Evolutionary conservation across 2,888 invertebrate genomes (phyloP), one percentile per base, ranked within the genome.

Genomic region (Margaritifera margaritifera): DNA sequence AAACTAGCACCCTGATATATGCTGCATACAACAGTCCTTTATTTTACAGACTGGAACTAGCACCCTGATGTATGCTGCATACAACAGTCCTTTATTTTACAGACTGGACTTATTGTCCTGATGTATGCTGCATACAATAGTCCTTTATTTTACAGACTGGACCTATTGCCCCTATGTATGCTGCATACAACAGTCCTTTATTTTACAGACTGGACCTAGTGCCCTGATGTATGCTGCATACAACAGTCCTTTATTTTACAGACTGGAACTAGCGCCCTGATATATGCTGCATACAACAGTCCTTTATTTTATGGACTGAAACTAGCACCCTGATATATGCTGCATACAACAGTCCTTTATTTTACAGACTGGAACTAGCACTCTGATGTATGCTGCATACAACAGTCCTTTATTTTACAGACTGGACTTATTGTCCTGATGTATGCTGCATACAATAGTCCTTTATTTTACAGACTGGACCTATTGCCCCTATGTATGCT

Each of bases 281-380:
- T 97, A 94, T 97, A 95, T 91, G 96, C 97, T 63, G 95, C 96
- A 6, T 94, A 94, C 82, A 95, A 95, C 18, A 96, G 97, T 90
- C 96, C n/a, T n/a, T n/a, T n/a, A n/a, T 55, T 64, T 75, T 79
- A 11, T 74, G 95, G 95, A 93, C 95, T 85, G 96, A 96, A 65
- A 96, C 96, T 87, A 95, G 96, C 58, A 94, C 97, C 1, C 90
- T 97, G 65, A 96, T 97, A 94, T 97, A 95, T 91, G 96, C 97
- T 63, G 95, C 96, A 6, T 94, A 94, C 82, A 95, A 95, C 18
- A 96, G 97, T 90, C 96, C n/a, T n/a, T n/a, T n/a, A n/a, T 55
- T 64, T 75, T 79, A 11, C 75, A 95, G 95, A 93, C 95, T 85
- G 96, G 96, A 65, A 96, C 96, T 87, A 95, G 96, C 58, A 94